Base-by-base conservation (phyloP, 2,113 vertebrate genomes). In the Ursus arctos region DNA sequence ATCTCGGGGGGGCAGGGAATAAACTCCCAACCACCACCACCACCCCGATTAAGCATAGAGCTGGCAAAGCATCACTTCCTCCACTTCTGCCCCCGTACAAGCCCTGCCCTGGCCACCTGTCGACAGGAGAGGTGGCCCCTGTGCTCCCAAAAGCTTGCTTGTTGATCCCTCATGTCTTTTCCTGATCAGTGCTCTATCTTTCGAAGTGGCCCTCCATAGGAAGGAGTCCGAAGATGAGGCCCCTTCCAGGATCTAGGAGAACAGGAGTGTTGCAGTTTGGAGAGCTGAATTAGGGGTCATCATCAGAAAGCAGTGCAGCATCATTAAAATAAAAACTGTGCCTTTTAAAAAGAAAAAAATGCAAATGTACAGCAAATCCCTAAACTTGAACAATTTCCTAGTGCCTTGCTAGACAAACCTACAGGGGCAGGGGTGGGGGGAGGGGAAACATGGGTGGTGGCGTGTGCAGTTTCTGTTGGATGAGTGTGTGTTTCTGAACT, bases 331-430 rank as follows among this genome's bases (percentile, higher is more conserved):
- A 97, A 96, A 99, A 99, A 98, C 97, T 97, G 99, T 99, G 99
- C 99, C 99, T 99, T 99, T 98, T 97, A 31, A 98, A 97, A 96
- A 86, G 63, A 96, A 91, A 94, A 86, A 97, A 98, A 98, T 98
- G 97, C 98, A 98, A 98, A 97, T 98, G 97, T 99, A 98, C 98
- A 99, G 98, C 98, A 98, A 98, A 99, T 99, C 97, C 98, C 98
- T 98, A 99, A 99, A 99, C 99, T 99, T 99, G 99, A 99, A 99
- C 98, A 98, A 99, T 99, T 99, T 99, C 98, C 98, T 99, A 99
- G 99, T 99, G 99, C 99, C 99, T 99, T 99, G 99, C 98, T 98
- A 98, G 98, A 99, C 98, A 99, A 96, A 97, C 97, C 85, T 96
- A 85, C 74, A 95, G 96, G 80, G 91, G 33, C 76, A 31, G 87